phyloP scores from a whole-genome alignment of 2,113 vertebrate species.

The Hirundichthys speculiger region DNA sequence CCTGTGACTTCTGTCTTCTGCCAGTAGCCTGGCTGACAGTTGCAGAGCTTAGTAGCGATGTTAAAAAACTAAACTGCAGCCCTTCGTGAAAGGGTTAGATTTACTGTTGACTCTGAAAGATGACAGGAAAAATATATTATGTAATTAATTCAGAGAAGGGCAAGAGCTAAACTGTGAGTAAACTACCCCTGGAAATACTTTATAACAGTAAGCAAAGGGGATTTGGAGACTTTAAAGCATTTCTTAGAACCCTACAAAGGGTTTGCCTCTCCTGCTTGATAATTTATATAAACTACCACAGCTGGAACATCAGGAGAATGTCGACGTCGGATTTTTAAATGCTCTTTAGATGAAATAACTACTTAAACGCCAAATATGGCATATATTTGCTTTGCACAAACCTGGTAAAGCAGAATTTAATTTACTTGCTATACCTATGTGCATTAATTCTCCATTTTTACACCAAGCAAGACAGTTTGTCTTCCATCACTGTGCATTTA shows the following conservation, averaged over 20 bases:
- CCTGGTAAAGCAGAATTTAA: slow-evolving; percentile 40
- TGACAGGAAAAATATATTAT: slow-evolving; percentile 9
- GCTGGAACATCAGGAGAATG: not conserved
- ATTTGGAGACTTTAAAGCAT: not conserved
- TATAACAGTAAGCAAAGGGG: not conserved
- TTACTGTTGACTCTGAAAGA: slow-evolving; percentile 2
- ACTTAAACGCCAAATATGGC: slow-evolving; percentile 22
- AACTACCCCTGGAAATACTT: not conserved
- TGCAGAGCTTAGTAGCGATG: slow-evolving; percentile 8
- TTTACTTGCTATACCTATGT: slow-evolving; percentile 23
- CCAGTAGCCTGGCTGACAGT: slow-evolving; percentile 21
- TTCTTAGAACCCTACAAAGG: too few species aligned
- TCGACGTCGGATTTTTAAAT: not conserved
- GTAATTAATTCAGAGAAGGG: not conserved
- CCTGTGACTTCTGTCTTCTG: slow-evolving; percentile 47
- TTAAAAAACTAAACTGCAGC: slow-evolving; percentile 38
- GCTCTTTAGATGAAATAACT: slow-evolving; percentile 16
- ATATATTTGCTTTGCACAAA: slow-evolving; percentile 32
- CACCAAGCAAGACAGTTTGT: slow-evolving; percentile 48
- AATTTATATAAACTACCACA: not conserved
- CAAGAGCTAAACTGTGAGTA: not conserved
- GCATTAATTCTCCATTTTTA: slow-evolving; percentile 50
- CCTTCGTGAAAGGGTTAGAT: slow-evolving; percentile 19
- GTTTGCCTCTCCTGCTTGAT: not conserved
- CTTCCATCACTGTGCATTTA: slow-evolving; percentile 50